phyloP scores from a whole-genome alignment of 2,113 vertebrate species.

The Alligator mississippiensis region DNA sequence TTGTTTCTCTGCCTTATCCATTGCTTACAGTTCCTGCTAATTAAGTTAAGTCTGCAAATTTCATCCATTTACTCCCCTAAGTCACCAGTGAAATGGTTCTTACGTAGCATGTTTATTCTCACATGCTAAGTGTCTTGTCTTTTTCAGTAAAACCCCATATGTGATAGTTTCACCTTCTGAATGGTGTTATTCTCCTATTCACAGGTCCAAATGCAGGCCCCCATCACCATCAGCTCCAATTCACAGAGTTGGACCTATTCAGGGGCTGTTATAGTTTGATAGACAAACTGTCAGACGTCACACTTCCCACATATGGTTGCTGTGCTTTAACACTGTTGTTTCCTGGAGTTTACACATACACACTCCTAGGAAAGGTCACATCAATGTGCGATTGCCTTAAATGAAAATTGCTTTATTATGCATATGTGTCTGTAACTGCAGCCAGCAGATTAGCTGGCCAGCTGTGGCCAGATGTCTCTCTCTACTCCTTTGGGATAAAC shows the following conservation, averaged over 20 bases:
- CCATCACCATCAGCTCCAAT: accelerated
- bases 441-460: slow-evolving; percentile 40
- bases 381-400: neutral
- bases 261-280: neutral
- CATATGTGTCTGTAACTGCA: neutral
- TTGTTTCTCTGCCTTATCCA: neutral
- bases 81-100: neutral
- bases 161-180: neutral
- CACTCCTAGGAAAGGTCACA: slow-evolving; percentile 12
- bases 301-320: neutral
- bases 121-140: slow-evolving; percentile 5
- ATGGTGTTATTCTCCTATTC: accelerated
- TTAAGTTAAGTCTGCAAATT: slow-evolving; percentile 12
- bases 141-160: slow-evolving; percentile 18
- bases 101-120: neutral
- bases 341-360: neutral
- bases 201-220: accelerated
- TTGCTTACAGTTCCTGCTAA: neutral
- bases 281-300: accelerated
- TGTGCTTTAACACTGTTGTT: neutral
- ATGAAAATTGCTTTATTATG: slow-evolving; percentile 1
- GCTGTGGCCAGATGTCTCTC: slow-evolving; percentile 44
- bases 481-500: neutral
- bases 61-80: neutral
- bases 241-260: accelerated